phyloP scores from a whole-genome alignment of 2,113 vertebrate genomes.

The Chinchilla lanigera region DNA sequence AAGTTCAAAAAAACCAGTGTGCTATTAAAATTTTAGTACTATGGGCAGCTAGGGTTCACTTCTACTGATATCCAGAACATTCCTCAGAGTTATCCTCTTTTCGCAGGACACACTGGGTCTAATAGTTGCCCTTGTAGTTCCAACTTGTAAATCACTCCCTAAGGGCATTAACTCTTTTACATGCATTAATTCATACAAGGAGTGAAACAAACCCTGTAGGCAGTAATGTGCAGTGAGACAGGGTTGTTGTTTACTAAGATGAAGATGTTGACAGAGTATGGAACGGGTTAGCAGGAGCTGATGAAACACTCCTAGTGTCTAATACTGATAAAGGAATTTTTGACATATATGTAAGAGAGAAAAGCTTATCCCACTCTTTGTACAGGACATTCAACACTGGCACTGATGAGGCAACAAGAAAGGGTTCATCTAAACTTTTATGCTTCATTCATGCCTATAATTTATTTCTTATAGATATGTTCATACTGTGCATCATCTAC shows the following conservation, averaged over 20 bases:
- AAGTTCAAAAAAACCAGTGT: background rate
- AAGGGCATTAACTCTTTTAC: background rate
- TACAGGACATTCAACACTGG: background rate
- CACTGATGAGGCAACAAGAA: background rate
- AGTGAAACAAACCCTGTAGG: background rate
- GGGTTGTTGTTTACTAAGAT: background rate
- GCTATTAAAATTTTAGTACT: background rate
- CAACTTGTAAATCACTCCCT: background rate
- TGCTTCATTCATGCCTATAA: background rate
- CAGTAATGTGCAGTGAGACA: background rate
- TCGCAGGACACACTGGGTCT: background rate
- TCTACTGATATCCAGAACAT: background rate
- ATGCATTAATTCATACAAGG: background rate
- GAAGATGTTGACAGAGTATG: background rate
- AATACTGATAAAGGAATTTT: background rate
- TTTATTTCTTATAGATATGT: background rate
- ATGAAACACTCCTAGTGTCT: background rate
- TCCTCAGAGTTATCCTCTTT: background rate
- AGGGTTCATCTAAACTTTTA: background rate
- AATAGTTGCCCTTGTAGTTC: background rate
- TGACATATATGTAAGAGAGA: background rate
- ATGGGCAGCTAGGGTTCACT: background rate
- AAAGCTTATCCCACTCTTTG: background rate
- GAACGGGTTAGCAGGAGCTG: background rate
- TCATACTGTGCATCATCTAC: background rate